Evolutionary conservation across 2,113 vertebrate species (phyloP).

Genomic region (Labeo rohita): DNA sequence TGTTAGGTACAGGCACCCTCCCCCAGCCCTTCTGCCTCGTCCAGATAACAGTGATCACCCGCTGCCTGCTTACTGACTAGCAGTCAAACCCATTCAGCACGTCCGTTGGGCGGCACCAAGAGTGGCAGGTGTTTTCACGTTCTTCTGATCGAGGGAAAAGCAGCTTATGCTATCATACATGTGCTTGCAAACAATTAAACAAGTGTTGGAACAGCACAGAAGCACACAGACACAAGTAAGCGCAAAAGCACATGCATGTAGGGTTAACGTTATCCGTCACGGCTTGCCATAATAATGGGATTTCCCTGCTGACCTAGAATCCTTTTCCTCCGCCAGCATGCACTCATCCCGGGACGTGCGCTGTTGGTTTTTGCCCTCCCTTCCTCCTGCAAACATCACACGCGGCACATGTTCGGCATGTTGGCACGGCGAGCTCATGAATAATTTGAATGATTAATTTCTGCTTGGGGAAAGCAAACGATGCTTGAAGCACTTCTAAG

Average conservation of each 20-base stretch:
- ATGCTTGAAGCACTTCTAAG: not conserved
- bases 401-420: not conserved
- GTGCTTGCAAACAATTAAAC: conserved; percentile 1
- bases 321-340: conserved; percentile 25
- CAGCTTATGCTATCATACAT: conserved; percentile 27
- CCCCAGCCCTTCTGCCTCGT: conserved; percentile 6
- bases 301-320: conserved; percentile 63
- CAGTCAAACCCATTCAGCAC: not conserved
- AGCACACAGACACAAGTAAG: not conserved
- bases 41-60: conserved; percentile 13
- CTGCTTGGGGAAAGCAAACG: not conserved
- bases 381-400: not conserved
- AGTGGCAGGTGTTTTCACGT: conserved; percentile 34
- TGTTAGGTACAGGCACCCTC: not conserved
- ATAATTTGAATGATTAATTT: conserved; percentile 31
- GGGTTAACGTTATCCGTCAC: conserved; percentile 41
- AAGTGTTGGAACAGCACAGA: not conserved
- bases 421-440: conserved; percentile 22
- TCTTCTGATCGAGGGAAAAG: not conserved
- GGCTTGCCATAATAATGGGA: conserved; percentile 60
- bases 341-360: not conserved
- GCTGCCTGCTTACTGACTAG: not conserved
- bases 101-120: not conserved
- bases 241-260: conserved; percentile 9
- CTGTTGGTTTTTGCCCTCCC: not conserved